Evolutionary conservation across 2,113 vertebrate genomes (phyloP), one percentile per base, ranked within the genome.

Genomic region (Arothron firmamentum): DNA sequence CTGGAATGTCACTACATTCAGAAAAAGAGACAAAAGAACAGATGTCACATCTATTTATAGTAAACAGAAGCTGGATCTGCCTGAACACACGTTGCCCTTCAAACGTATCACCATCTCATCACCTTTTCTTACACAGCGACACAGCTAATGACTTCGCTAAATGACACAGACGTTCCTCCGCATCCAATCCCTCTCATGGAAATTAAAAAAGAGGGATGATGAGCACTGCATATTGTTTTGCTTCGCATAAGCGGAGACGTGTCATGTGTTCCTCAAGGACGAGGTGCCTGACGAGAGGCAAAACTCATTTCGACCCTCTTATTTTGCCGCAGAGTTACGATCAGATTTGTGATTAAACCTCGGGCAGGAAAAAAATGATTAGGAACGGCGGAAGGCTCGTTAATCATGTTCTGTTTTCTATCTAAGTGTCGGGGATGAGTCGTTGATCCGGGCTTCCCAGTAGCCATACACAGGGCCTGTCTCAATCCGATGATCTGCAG

Each of bases 1-100:
- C 88, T 99, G 97, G 92, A 99, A 99, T 48, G 96, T 99, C 78
- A 99, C 97, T 99, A 64, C 34, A 79, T 55, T 34, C 49, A 70
- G 56, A 70, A 50, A 85, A 79, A 48, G 31, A 59, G 8, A n/a
- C 66, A 53, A 18, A 4, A 10, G 31, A 57, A 64, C 41, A 79
- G 61, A 38, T 8, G 9, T 2, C 16, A 71, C 5, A 79, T 42
- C 31, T 70, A 31, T 75, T 55, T 55, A 10, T 41, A 16, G 16
- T 31, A 9, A 46, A 58, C 23, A 64, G 54, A 70, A 52, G 2
- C 28, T 58, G n/a, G 52, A 31, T 16, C 34, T 41, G 21, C 3
- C 20, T 58, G 55, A 60, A 20, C 20, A 16, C 18, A 57, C 53
- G 52, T 78, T 75, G 62, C 21, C 72, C 48, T 67, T 76, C 28